Conservation (phyloP, 1,140 invertebrate species). For the Mizuhopecten yessoensis region DNA sequence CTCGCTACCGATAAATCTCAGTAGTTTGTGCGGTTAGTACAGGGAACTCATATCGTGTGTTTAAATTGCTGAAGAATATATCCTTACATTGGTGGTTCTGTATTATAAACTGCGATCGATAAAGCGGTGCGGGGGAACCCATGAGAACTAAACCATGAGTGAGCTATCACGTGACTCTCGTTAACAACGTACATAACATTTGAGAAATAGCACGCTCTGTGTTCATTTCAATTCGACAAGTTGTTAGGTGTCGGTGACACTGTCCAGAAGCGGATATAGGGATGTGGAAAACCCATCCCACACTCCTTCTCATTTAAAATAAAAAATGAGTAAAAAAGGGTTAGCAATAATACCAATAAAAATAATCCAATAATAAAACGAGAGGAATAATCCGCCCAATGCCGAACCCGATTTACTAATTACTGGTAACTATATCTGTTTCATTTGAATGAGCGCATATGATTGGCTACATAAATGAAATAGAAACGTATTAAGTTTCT, state of each 20-base stretch:
- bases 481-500: too few relatives aligned
- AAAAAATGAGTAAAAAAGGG: too few relatives aligned
- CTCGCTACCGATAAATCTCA: not conserved
- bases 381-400: too few relatives aligned
- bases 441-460: too few relatives aligned
- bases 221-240: not conserved
- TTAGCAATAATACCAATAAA: too few relatives aligned
- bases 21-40: not conserved
- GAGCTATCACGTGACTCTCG: not conserved
- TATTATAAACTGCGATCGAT: not conserved
- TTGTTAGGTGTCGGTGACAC: not conserved
- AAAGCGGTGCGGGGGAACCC: not conserved
- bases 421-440: too few relatives aligned
- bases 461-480: too few relatives aligned
- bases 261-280: not conserved
- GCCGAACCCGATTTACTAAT: too few relatives aligned
- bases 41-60: not conserved
- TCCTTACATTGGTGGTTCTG: not conserved
- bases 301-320: too few relatives aligned
- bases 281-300: too few relatives aligned
- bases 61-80: not conserved
- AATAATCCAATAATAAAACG: too few relatives aligned
- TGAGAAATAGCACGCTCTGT: too few relatives aligned
- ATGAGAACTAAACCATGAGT: not conserved
- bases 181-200: not conserved